Evolutionary conservation across 2,113 vertebrate species (phyloP), one percentile per base, ranked within the genome.

Genomic region (Myrmecophaga tridactyla): DNA sequence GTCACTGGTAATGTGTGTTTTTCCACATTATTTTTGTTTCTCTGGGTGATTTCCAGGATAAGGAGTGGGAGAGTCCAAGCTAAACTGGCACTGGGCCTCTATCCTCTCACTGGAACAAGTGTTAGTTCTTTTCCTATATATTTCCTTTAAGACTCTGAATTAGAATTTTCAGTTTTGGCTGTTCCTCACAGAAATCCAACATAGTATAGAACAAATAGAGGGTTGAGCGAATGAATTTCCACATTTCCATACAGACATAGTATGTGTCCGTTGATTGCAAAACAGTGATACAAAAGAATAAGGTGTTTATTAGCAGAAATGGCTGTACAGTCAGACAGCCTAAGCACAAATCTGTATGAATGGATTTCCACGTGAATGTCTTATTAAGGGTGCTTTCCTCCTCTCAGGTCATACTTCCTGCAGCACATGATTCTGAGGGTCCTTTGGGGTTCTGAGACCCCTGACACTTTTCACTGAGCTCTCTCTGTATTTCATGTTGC

Each of bases 1-100:
- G 51, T 88, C 34, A 62, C 36, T 39, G 46, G 69, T 27, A 60
- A 31, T 70, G 27, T 83, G 21, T 91, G 31, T 18, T 58, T 96
- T 92, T 51, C 36, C 53, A n/a, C 34, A 34, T 76, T 81, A 27
- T 88, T 43, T 83, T 76, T 85, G 17, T 93, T 92, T 90, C 34
- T 84, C 31, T 60, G 31, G 53, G 36, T 84, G 70, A 75, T 85
- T 89, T 83, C 62, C 29, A 69, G 43, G 23, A 65, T 36, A 69
- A 70, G 25, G 46, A 39, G 10, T 70, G 25, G 51, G 63, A 62
- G 20, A 70, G 53, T 75, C 43, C 12, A 72, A 36, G 41, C 21
- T 17, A 92, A 25, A 0, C 39, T 81, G 36, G 2, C 15, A 67
- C 27, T 65, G 29, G 39, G 70, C 70, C 43, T 39, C 39, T 12